Evolutionary conservation across 2,797 vertebrate species (phyloP).

Genomic region (Pseudocheirus occidentalis): DNA sequence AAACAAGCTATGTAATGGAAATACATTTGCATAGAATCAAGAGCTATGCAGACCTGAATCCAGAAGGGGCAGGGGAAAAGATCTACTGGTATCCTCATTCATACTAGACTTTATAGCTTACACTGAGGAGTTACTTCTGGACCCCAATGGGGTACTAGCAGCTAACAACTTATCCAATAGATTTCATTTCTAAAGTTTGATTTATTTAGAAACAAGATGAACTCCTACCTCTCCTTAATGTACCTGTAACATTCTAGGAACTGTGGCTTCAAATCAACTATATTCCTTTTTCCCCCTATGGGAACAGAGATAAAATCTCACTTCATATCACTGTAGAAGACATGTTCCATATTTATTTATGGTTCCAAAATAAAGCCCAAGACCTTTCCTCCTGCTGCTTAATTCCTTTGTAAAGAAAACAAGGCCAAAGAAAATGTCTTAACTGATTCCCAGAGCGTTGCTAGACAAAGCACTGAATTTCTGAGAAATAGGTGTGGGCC

Average conservation of each 20-base stretch:
- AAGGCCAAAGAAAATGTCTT: constrained; percentile 65
- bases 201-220: neutral
- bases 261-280: neutral
- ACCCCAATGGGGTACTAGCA: neutral
- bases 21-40: neutral
- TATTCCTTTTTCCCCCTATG: neutral
- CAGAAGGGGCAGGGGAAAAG: neutral
- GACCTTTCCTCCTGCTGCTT: neutral
- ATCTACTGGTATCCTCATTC: neutral
- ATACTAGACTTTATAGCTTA: neutral
- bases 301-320: neutral
- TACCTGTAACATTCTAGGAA: neutral
- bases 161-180: neutral
- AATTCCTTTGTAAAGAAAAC: constrained; percentile 23
- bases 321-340: neutral
- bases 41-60: neutral
- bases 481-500: constrained; percentile 79
- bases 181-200: neutral
- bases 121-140: neutral
- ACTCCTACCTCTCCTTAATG: neutral
- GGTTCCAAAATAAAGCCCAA: neutral
- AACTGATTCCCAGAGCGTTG: constrained; percentile 65
- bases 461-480: constrained; percentile 79
- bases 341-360: neutral
- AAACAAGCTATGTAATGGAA: neutral